Conservation (phyloP, 2,888 invertebrate species). For the Cheilosia vernalis region DNA sequence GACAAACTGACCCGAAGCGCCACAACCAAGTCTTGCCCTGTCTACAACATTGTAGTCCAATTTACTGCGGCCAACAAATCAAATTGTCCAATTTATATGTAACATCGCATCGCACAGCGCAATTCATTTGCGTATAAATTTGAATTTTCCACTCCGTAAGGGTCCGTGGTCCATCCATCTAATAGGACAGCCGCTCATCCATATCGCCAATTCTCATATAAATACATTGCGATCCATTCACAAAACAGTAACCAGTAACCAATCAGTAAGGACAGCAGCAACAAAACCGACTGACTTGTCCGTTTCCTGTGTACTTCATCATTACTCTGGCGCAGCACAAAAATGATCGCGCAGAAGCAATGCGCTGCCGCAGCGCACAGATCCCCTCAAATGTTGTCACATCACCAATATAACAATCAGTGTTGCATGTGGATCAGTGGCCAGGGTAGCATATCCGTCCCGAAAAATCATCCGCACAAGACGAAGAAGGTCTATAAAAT, state of each 20-base stretch:
- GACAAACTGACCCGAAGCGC: not conserved
- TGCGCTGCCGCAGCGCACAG: slow-evolving; percentile 19
- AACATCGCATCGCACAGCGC: slow-evolving; percentile 56
- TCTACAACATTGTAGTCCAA: not conserved
- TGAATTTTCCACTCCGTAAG: slow-evolving; percentile 49
- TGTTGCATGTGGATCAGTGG: slow-evolving; percentile 8
- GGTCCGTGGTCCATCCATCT: not conserved
- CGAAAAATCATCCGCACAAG: slow-evolving; percentile 23
- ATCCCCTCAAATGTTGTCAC: slow-evolving; percentile 63
- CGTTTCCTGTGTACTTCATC: slow-evolving; percentile 73
- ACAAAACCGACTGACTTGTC: slow-evolving; percentile 52
- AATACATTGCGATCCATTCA: slow-evolving; percentile 17
- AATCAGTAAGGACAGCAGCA: slow-evolving; percentile 44
- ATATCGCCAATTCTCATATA: not conserved
- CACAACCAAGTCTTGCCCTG: not conserved
- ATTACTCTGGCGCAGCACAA: slow-evolving; percentile 70
- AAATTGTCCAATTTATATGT: slow-evolving; percentile 67
- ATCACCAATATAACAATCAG: slow-evolving; percentile 73
- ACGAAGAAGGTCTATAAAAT: slow-evolving; percentile 76
- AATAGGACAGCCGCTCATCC: slow-evolving; percentile 18
- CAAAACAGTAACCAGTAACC: slow-evolving; percentile 56
- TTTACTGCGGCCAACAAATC: slow-evolving; percentile 41
- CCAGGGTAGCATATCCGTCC: slow-evolving; percentile 45
- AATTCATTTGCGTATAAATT: slow-evolving; percentile 71
- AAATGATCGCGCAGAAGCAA: slow-evolving; percentile 51